These are phyloP conservation scores for Agrotis ipsilon DNA, from an alignment of 2,888 invertebrate genomes.

Conservation along the genomic window DNA sequence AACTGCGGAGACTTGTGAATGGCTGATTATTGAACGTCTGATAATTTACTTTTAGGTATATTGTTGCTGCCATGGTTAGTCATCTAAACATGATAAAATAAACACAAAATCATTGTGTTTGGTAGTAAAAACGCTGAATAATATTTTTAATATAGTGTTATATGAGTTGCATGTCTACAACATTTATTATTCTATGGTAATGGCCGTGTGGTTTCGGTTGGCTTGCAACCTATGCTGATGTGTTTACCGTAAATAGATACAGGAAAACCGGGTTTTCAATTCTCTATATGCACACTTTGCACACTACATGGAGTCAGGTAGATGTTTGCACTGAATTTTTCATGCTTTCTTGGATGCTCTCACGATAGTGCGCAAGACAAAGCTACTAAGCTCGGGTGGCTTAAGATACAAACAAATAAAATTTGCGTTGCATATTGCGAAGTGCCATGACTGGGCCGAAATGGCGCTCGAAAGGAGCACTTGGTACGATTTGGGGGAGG, in stretches of 20 bases:
- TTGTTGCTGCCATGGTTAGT: too few relatives aligned
- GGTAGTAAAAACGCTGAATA: too few relatives aligned
- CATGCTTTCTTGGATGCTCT: slow-evolving; percentile 15
- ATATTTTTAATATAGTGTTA: too few relatives aligned
- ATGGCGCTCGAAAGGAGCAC: too few relatives aligned
- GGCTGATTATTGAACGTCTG: too few relatives aligned
- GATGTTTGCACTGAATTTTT: slow-evolving; percentile 20
- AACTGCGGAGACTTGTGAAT: too few relatives aligned
- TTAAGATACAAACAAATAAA: neutral
- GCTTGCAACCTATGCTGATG: slow-evolving; percentile 54
- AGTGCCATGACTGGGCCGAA: too few relatives aligned
- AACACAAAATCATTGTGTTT: too few relatives aligned
- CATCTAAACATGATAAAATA: too few relatives aligned
- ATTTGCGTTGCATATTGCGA: neutral
- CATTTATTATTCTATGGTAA: slow-evolving; percentile 46
- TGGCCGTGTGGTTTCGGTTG: slow-evolving; percentile 58
- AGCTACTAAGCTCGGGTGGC: neutral
- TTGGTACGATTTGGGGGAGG: too few relatives aligned
- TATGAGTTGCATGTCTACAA: slow-evolving; percentile 7
- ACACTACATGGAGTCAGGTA: slow-evolving; percentile 21
- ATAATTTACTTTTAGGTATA: too few relatives aligned
- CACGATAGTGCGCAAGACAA: neutral
- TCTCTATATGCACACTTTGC: slow-evolving; percentile 31
- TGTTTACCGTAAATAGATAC: slow-evolving; percentile 58
- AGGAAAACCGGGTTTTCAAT: slow-evolving; percentile 47